Evolutionary conservation across 92 coral and sea anemone genomes (phyloP).

Genomic region (Phenganax marumi): DNA sequence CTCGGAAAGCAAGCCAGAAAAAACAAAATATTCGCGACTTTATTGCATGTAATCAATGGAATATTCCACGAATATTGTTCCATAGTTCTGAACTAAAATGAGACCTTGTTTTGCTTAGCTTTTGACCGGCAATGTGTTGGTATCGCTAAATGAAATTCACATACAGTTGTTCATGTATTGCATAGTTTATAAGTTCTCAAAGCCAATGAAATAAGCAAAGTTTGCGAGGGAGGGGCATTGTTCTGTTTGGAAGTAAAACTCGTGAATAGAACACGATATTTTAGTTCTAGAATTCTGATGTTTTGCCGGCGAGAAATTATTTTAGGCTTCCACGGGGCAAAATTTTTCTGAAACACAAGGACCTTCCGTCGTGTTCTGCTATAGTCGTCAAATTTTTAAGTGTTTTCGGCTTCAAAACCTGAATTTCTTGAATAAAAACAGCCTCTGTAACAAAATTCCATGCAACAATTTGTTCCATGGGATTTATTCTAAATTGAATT

Average conservation of each 20-base stretch:
- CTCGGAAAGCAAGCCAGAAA: neutral
- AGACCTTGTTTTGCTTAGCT: no score
- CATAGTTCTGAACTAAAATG: no score
- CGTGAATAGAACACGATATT: neutral
- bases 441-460: neutral
- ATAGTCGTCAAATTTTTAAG: neutral
- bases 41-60: no score
- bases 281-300: neutral
- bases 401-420: neutral
- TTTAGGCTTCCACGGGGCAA: neutral
- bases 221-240: neutral
- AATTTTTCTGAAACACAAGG: conserved; percentile 1
- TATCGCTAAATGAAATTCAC: no score
- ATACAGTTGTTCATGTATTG: no score
- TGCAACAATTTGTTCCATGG: neutral
- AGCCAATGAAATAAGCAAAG: neutral
- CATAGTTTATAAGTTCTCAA: neutral
- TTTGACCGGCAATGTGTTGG: no score
- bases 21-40: neutral
- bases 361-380: neutral
- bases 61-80: no score
- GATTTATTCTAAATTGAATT: neutral
- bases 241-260: neutral
- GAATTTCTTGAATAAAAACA: neutral
- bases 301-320: neutral